phyloP scores from a whole-genome alignment of 2,797 vertebrate genomes.

The Otolemur crassicaudatus region DNA sequence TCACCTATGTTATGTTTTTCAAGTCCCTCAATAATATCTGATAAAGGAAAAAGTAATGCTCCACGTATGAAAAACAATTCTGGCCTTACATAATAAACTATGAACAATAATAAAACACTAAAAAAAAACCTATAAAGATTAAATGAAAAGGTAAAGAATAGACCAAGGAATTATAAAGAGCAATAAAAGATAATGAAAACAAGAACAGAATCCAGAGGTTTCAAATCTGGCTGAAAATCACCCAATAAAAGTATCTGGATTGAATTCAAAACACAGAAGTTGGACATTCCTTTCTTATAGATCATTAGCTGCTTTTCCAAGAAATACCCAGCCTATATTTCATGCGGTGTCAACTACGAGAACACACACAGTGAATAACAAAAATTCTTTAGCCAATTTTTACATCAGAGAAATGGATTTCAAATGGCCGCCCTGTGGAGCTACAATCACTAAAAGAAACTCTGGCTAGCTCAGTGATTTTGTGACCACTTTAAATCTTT shows the following conservation, averaged over 20 bases:
- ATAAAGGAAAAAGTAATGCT: neutral
- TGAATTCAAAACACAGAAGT: slow-evolving; percentile 63
- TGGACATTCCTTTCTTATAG: slow-evolving; percentile 61
- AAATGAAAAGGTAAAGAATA: slow-evolving; percentile 51
- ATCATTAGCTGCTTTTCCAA: slow-evolving; percentile 60
- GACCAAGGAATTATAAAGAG: slow-evolving; percentile 12
- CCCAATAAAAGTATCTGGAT: slow-evolving; percentile 59
- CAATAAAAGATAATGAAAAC: slow-evolving; percentile 58
- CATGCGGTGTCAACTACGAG: neutral
- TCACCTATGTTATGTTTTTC: neutral
- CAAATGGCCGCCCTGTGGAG: slow-evolving; percentile 26
- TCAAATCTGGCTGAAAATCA: slow-evolving; percentile 39
- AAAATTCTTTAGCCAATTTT: slow-evolving; percentile 26
- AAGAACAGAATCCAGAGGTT: slow-evolving; percentile 45
- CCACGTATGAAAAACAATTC: slow-evolving; percentile 3
- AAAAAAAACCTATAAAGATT: slow-evolving; percentile 21
- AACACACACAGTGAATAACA: slow-evolving; percentile 31
- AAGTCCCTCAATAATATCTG: neutral
- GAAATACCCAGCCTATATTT: neutral
- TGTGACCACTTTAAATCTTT: neutral
- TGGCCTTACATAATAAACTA: neutral
- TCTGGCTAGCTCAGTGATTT: neutral
- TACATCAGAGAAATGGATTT: slow-evolving; percentile 60
- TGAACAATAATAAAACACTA: slow-evolving; percentile 39
- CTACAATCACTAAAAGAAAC: neutral